A percentile compares a stretch with the other conserved stretches of the same genome.
Evolutionary conservation across 2,888 invertebrate genomes (phyloP).

Genomic region (Drosophila subsilvestris): DNA sequence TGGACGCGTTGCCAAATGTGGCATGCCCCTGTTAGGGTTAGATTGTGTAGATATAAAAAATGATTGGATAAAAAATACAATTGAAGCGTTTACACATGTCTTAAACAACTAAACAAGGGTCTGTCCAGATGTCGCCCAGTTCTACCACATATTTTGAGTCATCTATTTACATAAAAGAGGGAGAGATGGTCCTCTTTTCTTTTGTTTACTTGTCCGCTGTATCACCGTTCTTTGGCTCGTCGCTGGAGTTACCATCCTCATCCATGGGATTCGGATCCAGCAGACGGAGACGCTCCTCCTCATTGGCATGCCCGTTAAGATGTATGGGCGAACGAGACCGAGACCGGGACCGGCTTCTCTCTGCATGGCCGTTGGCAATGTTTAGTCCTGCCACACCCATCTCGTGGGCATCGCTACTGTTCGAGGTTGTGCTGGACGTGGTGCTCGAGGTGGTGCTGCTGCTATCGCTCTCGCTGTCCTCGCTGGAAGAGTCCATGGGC

Average conservation of each 20-base stretch:
- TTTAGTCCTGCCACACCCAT: slow-evolving; percentile 66
- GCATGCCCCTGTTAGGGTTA: slow-evolving; percentile 2
- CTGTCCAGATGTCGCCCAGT: slow-evolving; percentile 7
- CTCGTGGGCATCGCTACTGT: slow-evolving; percentile 62
- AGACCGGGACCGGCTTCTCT: slow-evolving; percentile 50
- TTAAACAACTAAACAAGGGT: slow-evolving; percentile 39
- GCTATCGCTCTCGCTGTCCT: slow-evolving; percentile 86
- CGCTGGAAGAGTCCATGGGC: slow-evolving; percentile 84
- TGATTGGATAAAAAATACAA: slow-evolving; percentile 2
- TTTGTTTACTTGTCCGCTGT: slow-evolving; percentile 42
- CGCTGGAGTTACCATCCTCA: slow-evolving; percentile 67
- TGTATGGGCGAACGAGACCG: slow-evolving; percentile 63
- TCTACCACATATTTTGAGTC: slow-evolving; percentile 44
- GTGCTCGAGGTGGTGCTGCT: slow-evolving; percentile 85
- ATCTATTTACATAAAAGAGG: slow-evolving; percentile 52
- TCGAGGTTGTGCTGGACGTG: slow-evolving; percentile 81
- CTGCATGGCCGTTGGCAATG: slow-evolving; percentile 64
- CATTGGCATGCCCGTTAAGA: slow-evolving; percentile 61
- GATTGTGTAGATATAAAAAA: slow-evolving; percentile 3
- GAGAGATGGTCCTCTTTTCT: neutral
- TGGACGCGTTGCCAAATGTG: slow-evolving; percentile 2
- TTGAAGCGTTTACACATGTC: slow-evolving; percentile 18
- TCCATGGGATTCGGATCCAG: slow-evolving; percentile 64
- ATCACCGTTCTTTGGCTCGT: slow-evolving; percentile 46
- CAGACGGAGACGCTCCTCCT: slow-evolving; percentile 58